Evolutionary conservation across 2,888 invertebrate species (phyloP).

Genomic region (Zygothrica quintamaculata): DNA sequence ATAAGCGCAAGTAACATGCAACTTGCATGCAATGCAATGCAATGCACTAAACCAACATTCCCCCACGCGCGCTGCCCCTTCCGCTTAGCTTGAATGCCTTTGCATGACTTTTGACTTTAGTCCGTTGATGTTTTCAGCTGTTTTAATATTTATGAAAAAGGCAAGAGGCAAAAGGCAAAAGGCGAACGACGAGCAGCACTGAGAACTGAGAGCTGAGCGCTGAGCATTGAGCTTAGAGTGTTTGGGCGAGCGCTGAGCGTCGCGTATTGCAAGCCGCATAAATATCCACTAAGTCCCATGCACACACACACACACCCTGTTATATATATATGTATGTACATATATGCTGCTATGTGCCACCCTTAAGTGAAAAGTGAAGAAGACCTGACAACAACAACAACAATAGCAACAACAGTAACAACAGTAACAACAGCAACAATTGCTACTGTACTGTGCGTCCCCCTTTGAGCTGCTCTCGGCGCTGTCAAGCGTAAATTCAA

Average conservation of each 20-base stretch:
- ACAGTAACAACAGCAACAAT: conserved; percentile 9
- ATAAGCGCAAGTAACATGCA: conserved; percentile 13
- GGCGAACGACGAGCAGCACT: conserved; percentile 41
- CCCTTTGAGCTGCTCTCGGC: conserved; percentile 62
- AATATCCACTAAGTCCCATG: conserved; percentile 72
- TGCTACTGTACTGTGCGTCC: conserved; percentile 29
- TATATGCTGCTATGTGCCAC: conserved; percentile 54
- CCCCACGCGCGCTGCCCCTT: neutral
- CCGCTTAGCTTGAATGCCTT: conserved; percentile 22
- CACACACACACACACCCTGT: conserved; percentile 29
- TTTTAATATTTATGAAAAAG: conserved; percentile 78
- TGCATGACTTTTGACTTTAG: conserved; percentile 69
- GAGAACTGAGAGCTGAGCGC: conserved; percentile 14
- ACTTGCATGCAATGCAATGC: conserved; percentile 27
- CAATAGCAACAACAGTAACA: conserved; percentile 21
- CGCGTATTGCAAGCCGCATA: conserved; percentile 71
- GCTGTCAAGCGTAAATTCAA: conserved; percentile 81
- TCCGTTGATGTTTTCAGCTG: conserved; percentile 56
- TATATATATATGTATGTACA: conserved; percentile 8
- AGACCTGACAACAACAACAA: conserved; percentile 42
- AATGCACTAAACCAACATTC: conserved; percentile 4
- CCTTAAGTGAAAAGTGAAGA: conserved; percentile 69
- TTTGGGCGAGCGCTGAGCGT: conserved; percentile 44
- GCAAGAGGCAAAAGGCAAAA: conserved; percentile 46
- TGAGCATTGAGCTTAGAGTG: conserved; percentile 37